Evolutionary conservation across 2,797 vertebrate species (phyloP), one percentile per base, ranked within the genome.

Genomic region (Periophthalmus magnuspinnatus): DNA sequence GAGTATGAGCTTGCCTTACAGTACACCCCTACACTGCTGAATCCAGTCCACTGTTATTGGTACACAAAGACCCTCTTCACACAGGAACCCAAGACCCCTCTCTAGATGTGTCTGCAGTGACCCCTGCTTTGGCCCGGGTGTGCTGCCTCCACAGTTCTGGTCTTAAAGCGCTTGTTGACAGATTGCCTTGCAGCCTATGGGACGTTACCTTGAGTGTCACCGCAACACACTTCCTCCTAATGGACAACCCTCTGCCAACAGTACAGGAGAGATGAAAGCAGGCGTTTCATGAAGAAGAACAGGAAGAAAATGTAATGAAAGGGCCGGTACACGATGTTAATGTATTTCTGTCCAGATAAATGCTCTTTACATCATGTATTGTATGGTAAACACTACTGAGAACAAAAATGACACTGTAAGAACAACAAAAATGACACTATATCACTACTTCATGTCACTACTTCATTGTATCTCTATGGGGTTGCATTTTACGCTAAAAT

Each of bases 51-150:
- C 81, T 78, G 77, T 83, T 75, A 58, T 7, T 14, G 8, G 52
- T 16, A 58, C 76, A 89, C 84, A 90, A 89, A 87, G 83, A 65
- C 22, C 68, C 82, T 84, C 78, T 89, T 88, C 71, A 88, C 65
- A 82, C 32, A 71, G 79, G 34, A 79, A 74, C 71, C 68, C 62
- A 82, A 81, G 80, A 86, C 73, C 68, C 69, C 41, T 9, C 17
- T 68, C 71, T 36, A 78, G 70, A 82, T 84, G 69, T 80, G 77
- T 76, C 71, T 82, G 79, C 84, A 63, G 63, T 82, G 86, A 89
- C 87, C 86, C 87, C 74, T 78, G 78, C 33, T 78, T 78, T 72
- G 73, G 77, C 65, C 77, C 79, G 81, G 76, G 69, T 81, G 80
- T 81, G 81, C 78, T 76, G 68, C 60, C 24, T 32, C 83, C 67